A percentile compares a stretch with the other conserved stretches of the same genome.
Conservation (phyloP, 2,797 vertebrate species). For the Acanthurus tractus region DNA sequence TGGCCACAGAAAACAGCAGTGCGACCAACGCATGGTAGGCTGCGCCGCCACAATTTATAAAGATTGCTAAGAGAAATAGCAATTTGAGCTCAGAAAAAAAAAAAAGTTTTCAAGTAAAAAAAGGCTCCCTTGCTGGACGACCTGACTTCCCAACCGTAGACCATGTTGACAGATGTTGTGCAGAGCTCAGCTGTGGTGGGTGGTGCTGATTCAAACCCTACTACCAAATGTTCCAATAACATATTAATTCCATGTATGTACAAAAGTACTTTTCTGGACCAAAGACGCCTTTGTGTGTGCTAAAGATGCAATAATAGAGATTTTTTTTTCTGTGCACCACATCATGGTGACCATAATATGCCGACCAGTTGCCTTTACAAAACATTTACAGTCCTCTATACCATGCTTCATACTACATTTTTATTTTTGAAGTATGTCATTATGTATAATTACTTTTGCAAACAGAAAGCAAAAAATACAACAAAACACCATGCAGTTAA, state of each 20-base stretch:
- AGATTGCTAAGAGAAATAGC: slow-evolving; percentile 40
- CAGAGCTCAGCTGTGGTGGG: slow-evolving; percentile 65
- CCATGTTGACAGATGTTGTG: slow-evolving; percentile 63
- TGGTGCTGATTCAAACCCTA: slow-evolving; percentile 49
- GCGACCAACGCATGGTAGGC: slow-evolving; percentile 26
- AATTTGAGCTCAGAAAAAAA: slow-evolving; percentile 43
- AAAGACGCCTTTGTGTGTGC: slow-evolving; percentile 37
- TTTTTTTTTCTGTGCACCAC: slow-evolving; percentile 13
- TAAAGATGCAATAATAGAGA: slow-evolving; percentile 16
- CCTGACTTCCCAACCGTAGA: slow-evolving; percentile 34
- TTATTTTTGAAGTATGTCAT: neutral
- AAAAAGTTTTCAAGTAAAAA: neutral
- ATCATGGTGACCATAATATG: slow-evolving; percentile 8
- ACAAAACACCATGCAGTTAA: neutral
- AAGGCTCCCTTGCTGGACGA: neutral
- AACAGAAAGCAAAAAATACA: too few species aligned
- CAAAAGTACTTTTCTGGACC: slow-evolving; percentile 50
- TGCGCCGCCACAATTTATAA: slow-evolving; percentile 31
- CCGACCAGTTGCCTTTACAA: neutral
- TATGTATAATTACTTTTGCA: neutral
- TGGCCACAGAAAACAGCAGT: slow-evolving; percentile 51
- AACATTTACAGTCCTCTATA: neutral
- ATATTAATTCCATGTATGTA: slow-evolving; percentile 65
- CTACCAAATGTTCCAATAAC: slow-evolving; percentile 77
- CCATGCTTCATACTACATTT: neutral